phyloP scores from a whole-genome alignment of 2,888 invertebrate species.

The Orthosia cruda region DNA sequence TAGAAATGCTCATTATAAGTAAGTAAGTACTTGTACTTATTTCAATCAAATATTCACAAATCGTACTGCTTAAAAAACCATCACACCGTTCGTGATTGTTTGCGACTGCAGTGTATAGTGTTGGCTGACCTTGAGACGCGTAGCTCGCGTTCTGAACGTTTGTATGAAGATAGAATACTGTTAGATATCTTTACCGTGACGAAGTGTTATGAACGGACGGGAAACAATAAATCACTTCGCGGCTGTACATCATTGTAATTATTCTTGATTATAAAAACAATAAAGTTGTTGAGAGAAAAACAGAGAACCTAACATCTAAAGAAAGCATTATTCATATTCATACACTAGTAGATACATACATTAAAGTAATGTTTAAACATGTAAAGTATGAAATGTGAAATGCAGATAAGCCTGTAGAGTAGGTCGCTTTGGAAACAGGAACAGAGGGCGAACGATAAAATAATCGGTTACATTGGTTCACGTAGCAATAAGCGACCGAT shows the following conservation, averaged over 20 bases:
- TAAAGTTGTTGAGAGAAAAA: constrained; percentile 26
- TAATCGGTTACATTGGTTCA: constrained; percentile 66
- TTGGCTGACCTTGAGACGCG: too few species aligned
- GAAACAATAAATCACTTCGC: constrained; percentile 59
- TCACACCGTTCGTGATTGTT: too few species aligned
- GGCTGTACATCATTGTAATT: constrained; percentile 30
- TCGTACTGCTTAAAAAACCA: too few species aligned
- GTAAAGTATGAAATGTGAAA: constrained; percentile 45
- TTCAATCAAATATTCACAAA: too few species aligned
- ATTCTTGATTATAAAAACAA: constrained; percentile 38
- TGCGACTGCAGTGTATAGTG: too few species aligned
- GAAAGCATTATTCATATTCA: constrained; percentile 19
- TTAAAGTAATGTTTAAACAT: constrained; percentile 6
- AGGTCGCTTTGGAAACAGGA: constrained; percentile 64
- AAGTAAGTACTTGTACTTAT: too few species aligned
- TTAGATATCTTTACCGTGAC: too few species aligned
- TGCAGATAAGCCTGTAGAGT: constrained; percentile 59
- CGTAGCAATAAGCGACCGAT: constrained; percentile 69
- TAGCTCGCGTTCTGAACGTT: too few species aligned
- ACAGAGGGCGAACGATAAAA: constrained; percentile 63
- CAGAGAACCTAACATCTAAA: constrained; percentile 11
- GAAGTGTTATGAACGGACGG: constrained; percentile 45
- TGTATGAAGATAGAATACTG: too few species aligned
- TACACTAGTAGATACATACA: constrained; percentile 19
- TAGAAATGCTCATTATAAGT: too few species aligned